Percentiles rank a stretch among this genome's conserved stretches.
phyloP scores from a whole-genome alignment of 2,888 invertebrate species.

The Parnassius orleans region DNA sequence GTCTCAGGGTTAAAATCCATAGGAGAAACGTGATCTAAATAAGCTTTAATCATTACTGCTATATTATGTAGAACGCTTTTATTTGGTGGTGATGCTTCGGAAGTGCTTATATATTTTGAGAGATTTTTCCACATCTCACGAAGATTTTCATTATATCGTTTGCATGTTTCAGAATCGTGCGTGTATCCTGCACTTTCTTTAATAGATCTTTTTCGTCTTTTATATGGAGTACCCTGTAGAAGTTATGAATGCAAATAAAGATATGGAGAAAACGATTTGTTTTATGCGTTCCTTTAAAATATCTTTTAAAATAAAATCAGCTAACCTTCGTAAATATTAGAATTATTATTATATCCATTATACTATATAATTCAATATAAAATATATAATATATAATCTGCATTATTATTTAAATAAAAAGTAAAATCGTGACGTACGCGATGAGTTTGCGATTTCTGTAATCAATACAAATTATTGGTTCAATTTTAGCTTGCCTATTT shows the following conservation, averaged over 20 bases:
- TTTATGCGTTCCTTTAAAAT: too few relatives aligned
- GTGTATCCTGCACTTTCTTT: conserved; percentile 24
- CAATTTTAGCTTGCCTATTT: too few relatives aligned
- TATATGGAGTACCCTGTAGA: conserved; percentile 10
- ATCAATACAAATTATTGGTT: too few relatives aligned
- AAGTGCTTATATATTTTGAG: conserved; percentile 15
- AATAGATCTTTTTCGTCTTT: conserved; percentile 14
- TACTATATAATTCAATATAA: too few relatives aligned
- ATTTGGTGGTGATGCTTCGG: conserved; percentile 18
- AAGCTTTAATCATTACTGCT: conserved; percentile 23
- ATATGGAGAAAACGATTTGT: background rate
- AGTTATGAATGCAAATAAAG: background rate
- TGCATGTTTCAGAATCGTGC: conserved; percentile 20
- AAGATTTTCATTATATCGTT: conserved; percentile 20
- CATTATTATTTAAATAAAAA: too few relatives aligned
- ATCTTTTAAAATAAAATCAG: too few relatives aligned
- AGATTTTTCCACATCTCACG: conserved; percentile 17
- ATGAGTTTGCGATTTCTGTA: background rate
- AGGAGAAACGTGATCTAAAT: conserved; percentile 23
- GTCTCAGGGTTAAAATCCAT: conserved; percentile 6
- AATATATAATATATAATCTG: too few relatives aligned
- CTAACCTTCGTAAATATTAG: too few relatives aligned
- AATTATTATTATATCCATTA: too few relatives aligned
- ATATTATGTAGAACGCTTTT: conserved; percentile 24
- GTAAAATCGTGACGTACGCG: too few relatives aligned